Conservation (phyloP, 2,888 invertebrate genomes). For the Melinaea menophilus region DNA sequence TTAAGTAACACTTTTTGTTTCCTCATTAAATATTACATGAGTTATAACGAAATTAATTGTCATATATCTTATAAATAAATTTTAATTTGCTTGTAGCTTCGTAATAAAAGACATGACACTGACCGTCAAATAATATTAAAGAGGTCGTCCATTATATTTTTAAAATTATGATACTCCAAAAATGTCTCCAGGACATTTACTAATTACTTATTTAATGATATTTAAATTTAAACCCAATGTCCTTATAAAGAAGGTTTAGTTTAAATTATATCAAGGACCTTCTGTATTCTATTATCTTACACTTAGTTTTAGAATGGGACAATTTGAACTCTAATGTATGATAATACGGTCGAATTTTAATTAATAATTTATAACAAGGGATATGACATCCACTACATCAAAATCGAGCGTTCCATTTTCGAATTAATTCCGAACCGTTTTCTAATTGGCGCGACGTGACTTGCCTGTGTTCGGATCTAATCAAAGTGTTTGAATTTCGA, state of each 20-base stretch:
- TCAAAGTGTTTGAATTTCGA: conserved; percentile 67
- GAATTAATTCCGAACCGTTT: conserved; percentile 72
- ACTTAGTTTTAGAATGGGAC: conserved; percentile 32
- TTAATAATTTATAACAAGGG: conserved; percentile 24
- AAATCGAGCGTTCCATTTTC: conserved; percentile 76
- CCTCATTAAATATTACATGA: no score
- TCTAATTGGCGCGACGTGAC: conserved; percentile 77
- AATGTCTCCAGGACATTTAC: conserved; percentile 42
- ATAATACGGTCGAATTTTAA: conserved; percentile 24
- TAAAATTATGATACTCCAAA: conserved; percentile 33
- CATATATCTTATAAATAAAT: background rate
- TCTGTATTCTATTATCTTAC: conserved; percentile 35
- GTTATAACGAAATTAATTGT: no score
- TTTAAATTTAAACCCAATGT: conserved; percentile 23
- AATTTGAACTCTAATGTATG: conserved; percentile 24
- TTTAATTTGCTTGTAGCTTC: no score
- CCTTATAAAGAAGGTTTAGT: conserved; percentile 26
- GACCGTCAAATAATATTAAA: conserved; percentile 21
- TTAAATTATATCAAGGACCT: conserved; percentile 33
- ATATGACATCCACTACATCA: conserved; percentile 73
- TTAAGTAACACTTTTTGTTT: no score
- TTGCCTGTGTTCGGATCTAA: conserved; percentile 58
- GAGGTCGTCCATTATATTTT: conserved; percentile 24
- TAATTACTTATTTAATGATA: conserved; percentile 41
- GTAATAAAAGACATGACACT: conserved; percentile 5